These are phyloP conservation scores for Dasypogon diadema DNA, from an alignment of 2,888 invertebrate species.

Conservation along the genomic window DNA sequence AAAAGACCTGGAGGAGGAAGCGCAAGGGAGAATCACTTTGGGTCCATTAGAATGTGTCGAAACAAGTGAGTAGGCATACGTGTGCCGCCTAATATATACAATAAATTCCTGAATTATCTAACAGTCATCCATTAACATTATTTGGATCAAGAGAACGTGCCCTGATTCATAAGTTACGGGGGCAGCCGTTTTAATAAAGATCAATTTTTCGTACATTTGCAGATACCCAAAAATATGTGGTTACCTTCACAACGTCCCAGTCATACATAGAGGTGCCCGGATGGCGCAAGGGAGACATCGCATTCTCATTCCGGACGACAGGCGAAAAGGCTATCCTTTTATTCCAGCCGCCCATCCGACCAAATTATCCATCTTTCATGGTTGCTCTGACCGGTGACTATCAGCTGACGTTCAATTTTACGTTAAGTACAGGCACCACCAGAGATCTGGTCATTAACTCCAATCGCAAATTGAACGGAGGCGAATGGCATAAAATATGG, in stretches of 20 bases:
- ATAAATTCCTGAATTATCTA: conserved; percentile 16
- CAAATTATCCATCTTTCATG: conserved; percentile 92
- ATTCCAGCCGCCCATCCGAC: conserved; percentile 90
- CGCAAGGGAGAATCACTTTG: conserved; percentile 87
- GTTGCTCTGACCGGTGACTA: conserved; percentile 90
- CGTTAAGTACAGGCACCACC: conserved; percentile 85
- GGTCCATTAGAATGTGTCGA: conserved; percentile 95
- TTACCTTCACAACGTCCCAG: conserved; percentile 92
- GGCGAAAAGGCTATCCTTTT: conserved; percentile 89
- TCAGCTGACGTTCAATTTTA: conserved; percentile 89
- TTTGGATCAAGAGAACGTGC: conserved; percentile 8
- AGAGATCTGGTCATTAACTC: conserved; percentile 87
- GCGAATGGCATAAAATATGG: conserved; percentile 97
- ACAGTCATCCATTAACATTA: conserved; percentile 43
- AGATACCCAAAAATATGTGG: conserved; percentile 93
- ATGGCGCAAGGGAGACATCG: conserved; percentile 92
- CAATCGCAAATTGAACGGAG: conserved; percentile 85
- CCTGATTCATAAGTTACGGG: conserved; percentile 23
- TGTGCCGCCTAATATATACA: conserved; percentile 30
- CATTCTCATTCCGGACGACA: conserved; percentile 93
- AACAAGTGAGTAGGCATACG: conserved; percentile 78
- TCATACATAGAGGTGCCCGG: conserved; percentile 94
- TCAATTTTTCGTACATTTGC: conserved; percentile 32
- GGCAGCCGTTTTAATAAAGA: conserved; percentile 11
- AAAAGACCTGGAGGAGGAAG: conserved; percentile 83